Base-by-base conservation (phyloP, 2,113 vertebrate genomes). In the Montifringilla adamsi region DNA sequence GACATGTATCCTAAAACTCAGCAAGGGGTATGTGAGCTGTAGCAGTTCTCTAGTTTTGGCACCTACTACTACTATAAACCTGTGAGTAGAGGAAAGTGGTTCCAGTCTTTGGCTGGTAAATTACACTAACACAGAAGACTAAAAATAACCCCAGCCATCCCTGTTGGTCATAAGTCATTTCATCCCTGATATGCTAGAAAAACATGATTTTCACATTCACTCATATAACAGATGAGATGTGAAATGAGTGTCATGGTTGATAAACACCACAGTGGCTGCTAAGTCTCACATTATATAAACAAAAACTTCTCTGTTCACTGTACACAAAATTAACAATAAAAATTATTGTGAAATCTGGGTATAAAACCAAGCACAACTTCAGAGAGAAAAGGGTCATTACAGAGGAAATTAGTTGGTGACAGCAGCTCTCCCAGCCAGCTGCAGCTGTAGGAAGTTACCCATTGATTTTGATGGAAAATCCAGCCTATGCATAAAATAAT, bases 241-340 rank as follows among this genome's bases (percentile, higher is more conserved):
- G 92, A 97, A 97, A 96, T 97, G 74, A 95, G 50, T 28, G 90
- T 95, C 78, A 81, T 53, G 86, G 85, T 85, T 94, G 49, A 97
- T 94, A 95, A 97, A 96, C 53, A 47, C 11, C 30, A 46, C 69
- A 88, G 78, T 83, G 79, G 78, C 70, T 97, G 55, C 80, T 91
- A 89, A 56, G 72, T 90, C 94, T 96, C 91, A 89, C 5, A 22
- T 58, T 95, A 28, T 81, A 60, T 94, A 97, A 97, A 95, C 87
- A 96, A 94, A 90, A 96, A 79, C 64, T 87, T 86, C 87, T 70
- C 59, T 66, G 47, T 81, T 95, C 87, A 37, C 85, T 90, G 49
- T 91, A 82, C 55, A 69, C 47, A 94, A 96, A 96, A 96, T 93
- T 95, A 97, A 84, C 53, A 94, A 60, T 91, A 93, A 97, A 96